A percentile compares a stretch with the other conserved stretches of the same genome.
These are phyloP conservation scores for Escarpia spicata DNA, from an alignment of 2,888 invertebrate genomes.

Conservation along the genomic window DNA sequence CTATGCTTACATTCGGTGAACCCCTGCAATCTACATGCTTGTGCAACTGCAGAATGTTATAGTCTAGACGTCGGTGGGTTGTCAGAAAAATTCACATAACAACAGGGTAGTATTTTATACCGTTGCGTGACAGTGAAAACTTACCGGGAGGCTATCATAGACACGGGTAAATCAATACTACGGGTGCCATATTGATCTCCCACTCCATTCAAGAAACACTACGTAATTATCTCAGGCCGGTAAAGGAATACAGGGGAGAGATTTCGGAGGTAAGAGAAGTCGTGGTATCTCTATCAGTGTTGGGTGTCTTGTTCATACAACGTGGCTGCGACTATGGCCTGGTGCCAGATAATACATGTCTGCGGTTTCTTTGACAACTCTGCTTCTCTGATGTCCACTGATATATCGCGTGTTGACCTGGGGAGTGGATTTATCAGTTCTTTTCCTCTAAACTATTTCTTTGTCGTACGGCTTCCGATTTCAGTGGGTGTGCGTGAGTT, in stretches of 20 bases:
- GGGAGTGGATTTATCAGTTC: not conserved
- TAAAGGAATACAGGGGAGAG: not conserved
- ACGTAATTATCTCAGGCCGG: not conserved
- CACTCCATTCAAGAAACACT: not conserved
- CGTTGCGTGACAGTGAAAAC: not conserved
- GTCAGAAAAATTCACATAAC: not conserved
- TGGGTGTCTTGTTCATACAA: not conserved
- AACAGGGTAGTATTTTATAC: not conserved
- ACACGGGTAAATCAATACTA: not conserved
- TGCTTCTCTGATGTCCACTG: not conserved
- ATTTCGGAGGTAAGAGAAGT: not conserved
- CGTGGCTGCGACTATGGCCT: not conserved
- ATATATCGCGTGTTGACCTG: not conserved
- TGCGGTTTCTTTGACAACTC: not conserved
- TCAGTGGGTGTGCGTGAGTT: not conserved
- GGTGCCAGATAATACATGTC: not conserved
- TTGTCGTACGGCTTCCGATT: not conserved
- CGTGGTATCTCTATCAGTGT: not conserved
- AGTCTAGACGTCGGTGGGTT: not conserved
- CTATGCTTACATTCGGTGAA: not conserved
- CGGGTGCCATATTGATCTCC: not conserved
- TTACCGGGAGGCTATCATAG: not conserved
- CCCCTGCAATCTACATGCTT: not conserved
- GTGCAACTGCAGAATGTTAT: not conserved
- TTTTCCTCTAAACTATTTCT: slow-evolving; percentile 1